These are phyloP conservation scores for Gymnogyps californianus DNA, from an alignment of 2,113 vertebrate species.

Conservation along the genomic window DNA sequence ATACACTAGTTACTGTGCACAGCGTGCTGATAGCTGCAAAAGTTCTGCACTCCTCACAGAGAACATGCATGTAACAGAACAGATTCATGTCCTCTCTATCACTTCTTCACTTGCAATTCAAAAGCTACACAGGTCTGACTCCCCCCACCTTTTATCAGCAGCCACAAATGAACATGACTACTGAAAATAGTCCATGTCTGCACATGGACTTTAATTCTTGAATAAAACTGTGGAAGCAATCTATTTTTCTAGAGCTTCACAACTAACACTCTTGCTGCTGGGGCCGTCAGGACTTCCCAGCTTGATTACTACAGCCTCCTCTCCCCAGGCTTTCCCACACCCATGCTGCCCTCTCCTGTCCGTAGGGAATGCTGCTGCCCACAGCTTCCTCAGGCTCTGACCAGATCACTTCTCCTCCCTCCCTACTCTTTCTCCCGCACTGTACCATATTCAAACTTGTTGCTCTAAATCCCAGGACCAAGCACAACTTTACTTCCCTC, in stretches of 20 bases:
- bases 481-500: background rate
- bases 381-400: background rate
- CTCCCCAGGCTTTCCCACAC: background rate
- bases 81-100: background rate
- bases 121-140: background rate
- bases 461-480: background rate
- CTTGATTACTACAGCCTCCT: background rate
- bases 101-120: background rate
- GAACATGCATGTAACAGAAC: rapidly evolving
- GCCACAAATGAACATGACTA: background rate
- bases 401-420: background rate
- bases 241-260: background rate
- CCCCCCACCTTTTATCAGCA: background rate
- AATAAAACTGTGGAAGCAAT: background rate
- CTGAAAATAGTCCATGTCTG: background rate
- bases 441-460: background rate
- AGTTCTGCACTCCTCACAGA: background rate
- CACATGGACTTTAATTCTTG: background rate
- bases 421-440: background rate
- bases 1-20: background rate
- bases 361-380: background rate
- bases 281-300: background rate
- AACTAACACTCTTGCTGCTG: background rate
- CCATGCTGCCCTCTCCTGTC: rapidly evolving
- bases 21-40: background rate